Evolutionary conservation across 2,888 invertebrate genomes (phyloP).

Genomic region (Macrophya annulata): DNA sequence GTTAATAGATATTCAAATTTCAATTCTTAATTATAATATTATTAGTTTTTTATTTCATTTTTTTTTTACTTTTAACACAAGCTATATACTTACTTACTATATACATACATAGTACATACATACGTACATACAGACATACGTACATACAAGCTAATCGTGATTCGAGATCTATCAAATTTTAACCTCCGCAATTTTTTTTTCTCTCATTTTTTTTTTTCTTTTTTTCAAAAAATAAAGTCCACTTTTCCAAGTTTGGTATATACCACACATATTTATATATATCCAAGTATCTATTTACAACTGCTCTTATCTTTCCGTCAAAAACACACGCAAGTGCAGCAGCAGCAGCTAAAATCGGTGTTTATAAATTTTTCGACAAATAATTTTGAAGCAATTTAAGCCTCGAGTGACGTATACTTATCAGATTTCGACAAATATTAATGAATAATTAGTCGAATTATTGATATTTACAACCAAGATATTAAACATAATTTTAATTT

Average conservation of each 20-base stretch:
- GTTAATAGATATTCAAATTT: not conserved
- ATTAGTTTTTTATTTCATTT: not conserved
- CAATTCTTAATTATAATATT: not conserved
- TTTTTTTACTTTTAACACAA: not conserved
- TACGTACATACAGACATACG: no score
- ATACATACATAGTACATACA: not conserved
- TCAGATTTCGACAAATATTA: no score
- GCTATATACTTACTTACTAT: not conserved
- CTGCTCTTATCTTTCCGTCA: not conserved
- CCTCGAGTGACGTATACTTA: not conserved
- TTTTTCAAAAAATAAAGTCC: slow-evolving; percentile 3
- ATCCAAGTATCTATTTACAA: not conserved
- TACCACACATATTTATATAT: not conserved
- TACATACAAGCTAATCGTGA: not conserved
- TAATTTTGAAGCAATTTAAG: not conserved
- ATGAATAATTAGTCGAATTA: no score
- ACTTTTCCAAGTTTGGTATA: not conserved
- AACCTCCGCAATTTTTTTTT: no score
- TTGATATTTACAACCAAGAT: not conserved
- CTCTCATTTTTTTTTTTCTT: not conserved
- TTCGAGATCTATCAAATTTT: not conserved
- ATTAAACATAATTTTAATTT: not conserved
- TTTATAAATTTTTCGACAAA: not conserved
- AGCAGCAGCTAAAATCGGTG: not conserved
- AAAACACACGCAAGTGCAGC: not conserved